Evolutionary conservation across 1,140 invertebrate genomes (phyloP).

Genomic region (Liolophura sinensis): DNA sequence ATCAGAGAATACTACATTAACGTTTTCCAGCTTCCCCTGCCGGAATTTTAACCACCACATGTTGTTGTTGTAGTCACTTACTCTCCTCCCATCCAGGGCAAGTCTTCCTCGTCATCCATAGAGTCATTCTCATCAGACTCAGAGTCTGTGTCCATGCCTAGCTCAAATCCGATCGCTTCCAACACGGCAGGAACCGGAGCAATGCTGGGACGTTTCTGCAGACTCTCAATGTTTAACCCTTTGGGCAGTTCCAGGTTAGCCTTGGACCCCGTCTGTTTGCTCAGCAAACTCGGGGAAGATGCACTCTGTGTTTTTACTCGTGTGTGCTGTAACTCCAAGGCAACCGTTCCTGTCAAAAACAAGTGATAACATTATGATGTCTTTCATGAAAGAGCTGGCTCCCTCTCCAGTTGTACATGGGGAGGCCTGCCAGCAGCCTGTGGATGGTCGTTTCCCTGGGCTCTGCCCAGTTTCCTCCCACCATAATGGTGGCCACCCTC

Average conservation of each 20-base stretch:
- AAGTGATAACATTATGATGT: too few species aligned
- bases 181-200: conserved; percentile 60
- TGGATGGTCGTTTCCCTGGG: too few species aligned
- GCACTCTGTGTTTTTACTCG: conserved; percentile 14
- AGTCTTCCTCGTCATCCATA: conserved; percentile 2
- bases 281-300: conserved; percentile 5
- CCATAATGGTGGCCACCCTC: too few species aligned
- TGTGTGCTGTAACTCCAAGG: conserved; percentile 50
- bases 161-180: conserved; percentile 44
- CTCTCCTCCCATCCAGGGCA: too few species aligned
- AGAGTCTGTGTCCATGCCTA: conserved; percentile 29
- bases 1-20: too few species aligned
- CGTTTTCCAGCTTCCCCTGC: too few species aligned
- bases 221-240: conserved; percentile 38
- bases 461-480: too few species aligned
- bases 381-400: too few species aligned
- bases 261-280: conserved; percentile 20
- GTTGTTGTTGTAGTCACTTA: too few species aligned
- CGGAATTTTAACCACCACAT: too few species aligned
- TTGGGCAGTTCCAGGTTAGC: conserved; percentile 39
- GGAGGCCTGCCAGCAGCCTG: too few species aligned
- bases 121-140: conserved; percentile 28
- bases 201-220: conserved; percentile 57
- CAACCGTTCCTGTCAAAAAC: conserved; percentile 42
- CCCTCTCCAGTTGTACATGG: too few species aligned